phyloP scores from a whole-genome alignment of 2,113 vertebrate genomes.

The Crotalus tigris region DNA sequence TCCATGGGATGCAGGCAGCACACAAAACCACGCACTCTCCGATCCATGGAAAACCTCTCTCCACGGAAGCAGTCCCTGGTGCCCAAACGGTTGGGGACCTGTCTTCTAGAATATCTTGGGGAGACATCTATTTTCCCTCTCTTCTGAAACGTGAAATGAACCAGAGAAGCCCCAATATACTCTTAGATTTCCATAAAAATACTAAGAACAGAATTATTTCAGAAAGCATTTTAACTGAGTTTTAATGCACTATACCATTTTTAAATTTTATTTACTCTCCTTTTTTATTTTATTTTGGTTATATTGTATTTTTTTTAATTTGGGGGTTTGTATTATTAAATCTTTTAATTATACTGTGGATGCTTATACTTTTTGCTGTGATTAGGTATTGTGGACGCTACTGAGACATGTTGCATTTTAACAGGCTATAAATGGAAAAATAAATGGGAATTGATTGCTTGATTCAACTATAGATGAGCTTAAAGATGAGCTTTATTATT shows the following conservation, averaged over 20 bases:
- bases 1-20: no score
- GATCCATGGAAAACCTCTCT: no score
- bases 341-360: not conserved
- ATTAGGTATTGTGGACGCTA: not conserved
- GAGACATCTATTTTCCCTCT: not conserved
- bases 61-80: no score
- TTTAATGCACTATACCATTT: not conserved
- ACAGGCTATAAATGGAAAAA: not conserved
- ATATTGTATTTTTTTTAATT: not conserved
- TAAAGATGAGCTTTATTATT: not conserved
- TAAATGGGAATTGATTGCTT: not conserved
- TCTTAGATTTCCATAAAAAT: not conserved
- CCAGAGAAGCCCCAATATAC: no score
- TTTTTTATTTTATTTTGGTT: not conserved
- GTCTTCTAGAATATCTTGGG: no score
- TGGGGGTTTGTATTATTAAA: not conserved
- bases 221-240: not conserved
- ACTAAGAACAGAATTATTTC: not conserved
- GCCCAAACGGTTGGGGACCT: no score
- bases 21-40: no score
- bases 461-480: not conserved
- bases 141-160: not conserved
- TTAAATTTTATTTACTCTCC: not conserved
- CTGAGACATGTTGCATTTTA: not conserved
- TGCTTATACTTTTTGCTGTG: not conserved